Evolutionary conservation across 2,888 invertebrate species (phyloP), one percentile per base, ranked within the genome.

Genomic region (Syritta pipiens): DNA sequence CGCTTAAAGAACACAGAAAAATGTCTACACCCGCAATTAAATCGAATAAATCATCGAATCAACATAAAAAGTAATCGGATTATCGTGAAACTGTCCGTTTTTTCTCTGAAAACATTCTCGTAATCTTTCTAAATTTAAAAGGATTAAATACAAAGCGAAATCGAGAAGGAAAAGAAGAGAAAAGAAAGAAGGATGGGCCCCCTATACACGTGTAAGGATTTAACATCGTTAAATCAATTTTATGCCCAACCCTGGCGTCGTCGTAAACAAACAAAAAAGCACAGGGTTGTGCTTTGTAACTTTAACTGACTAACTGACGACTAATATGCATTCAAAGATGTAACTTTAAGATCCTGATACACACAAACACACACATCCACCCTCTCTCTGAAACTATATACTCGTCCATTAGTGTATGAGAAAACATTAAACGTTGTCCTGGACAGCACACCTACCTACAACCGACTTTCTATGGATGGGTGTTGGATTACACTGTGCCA

Each of bases 401-500:
- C 26, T 26, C 28, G 22, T 28, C 10, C 65, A 65, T 65, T 65
- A 46, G 65, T 26, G 46, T 17, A 6, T 14, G 19, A 3, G 44
- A 10, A 26, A 46, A 19, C 44, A 46, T 46, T 53, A 65, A 55
- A 65, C 35, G 35, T 9, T 46, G 35, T 55, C 53, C 65, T 51
- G 63, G 14, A 51, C 42, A n/a, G n/a, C n/a, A 63, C 65, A 14
- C 46, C 10, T 6, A 55, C 26, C 10, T 53, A 24, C 17, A 12
- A 4, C 10, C 9, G 7, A 24, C 30, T 51, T 28, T 63, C 28
- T 3, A 19, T 7, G 10, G 35, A 55, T 44, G 53, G 20, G 53
- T 65, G 26, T 65, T 55, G 14, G 65, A 55, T 53, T 53, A 62
- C 62, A 40, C 40, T 14, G 17, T 44, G 42, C 44, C 44, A 32